Percentiles rank a stretch among this genome's conserved stretches.
phyloP scores from a whole-genome alignment of 2,797 vertebrate genomes.

The Acrocephalus scirpaceus region DNA sequence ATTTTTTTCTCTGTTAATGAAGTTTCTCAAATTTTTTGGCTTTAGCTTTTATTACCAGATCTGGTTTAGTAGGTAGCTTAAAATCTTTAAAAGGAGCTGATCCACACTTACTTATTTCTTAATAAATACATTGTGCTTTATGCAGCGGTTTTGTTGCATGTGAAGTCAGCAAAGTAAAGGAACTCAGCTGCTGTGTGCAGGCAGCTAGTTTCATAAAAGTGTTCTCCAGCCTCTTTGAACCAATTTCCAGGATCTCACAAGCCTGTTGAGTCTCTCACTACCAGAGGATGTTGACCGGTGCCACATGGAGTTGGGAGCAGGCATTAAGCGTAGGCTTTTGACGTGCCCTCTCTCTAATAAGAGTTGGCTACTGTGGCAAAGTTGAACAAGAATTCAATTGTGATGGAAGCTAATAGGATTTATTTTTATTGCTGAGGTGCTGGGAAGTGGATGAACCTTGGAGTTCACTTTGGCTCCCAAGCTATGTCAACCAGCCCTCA shows the following conservation, averaged over 20 bases:
- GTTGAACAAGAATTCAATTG: not conserved
- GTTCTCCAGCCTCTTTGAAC: not conserved
- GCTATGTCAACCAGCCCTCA: not conserved
- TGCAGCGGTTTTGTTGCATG: rapidly evolving
- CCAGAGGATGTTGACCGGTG: not conserved
- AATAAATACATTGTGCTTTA: not conserved
- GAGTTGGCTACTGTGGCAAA: not conserved
- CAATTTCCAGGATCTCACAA: not conserved
- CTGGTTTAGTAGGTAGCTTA: constrained; percentile 12
- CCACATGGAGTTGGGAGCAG: not conserved
- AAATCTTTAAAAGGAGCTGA: constrained; percentile 1
- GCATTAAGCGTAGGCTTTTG: not conserved
- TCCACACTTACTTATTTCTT: not conserved
- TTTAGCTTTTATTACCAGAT: constrained; percentile 23
- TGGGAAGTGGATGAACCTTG: not conserved
- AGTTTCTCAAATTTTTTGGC: not conserved
- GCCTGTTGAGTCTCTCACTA: not conserved
- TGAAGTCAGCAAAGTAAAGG: not conserved
- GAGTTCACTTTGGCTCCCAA: not conserved
- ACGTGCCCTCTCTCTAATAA: not conserved
- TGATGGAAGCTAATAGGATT: constrained; percentile 12
- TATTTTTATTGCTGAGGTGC: constrained; percentile 4
- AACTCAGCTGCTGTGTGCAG: not conserved
- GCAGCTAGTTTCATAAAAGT: not conserved
- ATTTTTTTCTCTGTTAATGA: constrained; percentile 19